Conservation (phyloP, 2,797 vertebrate species). For the Spondyliosoma cantharus region DNA sequence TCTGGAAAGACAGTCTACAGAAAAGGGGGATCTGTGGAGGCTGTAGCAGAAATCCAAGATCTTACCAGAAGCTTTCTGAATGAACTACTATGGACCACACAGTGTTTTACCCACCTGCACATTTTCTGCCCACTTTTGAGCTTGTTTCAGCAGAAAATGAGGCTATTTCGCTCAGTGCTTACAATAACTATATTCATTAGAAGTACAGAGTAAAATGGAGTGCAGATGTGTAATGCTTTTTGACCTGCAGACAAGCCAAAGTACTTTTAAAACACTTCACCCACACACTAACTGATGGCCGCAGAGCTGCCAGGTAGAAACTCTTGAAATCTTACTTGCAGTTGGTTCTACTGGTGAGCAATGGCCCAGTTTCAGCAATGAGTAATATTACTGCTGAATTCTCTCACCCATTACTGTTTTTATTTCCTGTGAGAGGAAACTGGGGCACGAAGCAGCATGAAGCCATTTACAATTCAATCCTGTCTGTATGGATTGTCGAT, state of each 20-base stretch:
- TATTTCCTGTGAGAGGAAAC: slow-evolving; percentile 62
- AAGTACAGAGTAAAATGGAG: not conserved
- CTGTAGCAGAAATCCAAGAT: slow-evolving; percentile 1
- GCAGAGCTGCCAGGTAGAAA: slow-evolving; percentile 1
- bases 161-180: not conserved
- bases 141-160: slow-evolving; percentile 3
- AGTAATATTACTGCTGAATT: slow-evolving; percentile 29
- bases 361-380: slow-evolving; percentile 53
- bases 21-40: not conserved
- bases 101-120: not conserved
- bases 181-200: not conserved
- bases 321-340: not conserved
- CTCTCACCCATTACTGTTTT: slow-evolving; percentile 54
- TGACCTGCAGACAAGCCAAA: slow-evolving; percentile 19
- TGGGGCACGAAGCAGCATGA: slow-evolving; percentile 67
- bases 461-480: slow-evolving; percentile 68
- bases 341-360: slow-evolving; percentile 6
- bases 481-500: slow-evolving; percentile 49
- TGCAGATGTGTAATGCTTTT: not conserved
- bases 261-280: slow-evolving; percentile 12
- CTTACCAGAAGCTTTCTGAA: slow-evolving; percentile 2
- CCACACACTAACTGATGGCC: not conserved
- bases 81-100: not conserved
- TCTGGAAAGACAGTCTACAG: not conserved
- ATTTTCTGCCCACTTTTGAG: not conserved